Evolutionary conservation across 2,113 vertebrate species (phyloP), one percentile per base, ranked within the genome.

Genomic region (Bubo scandiacus): DNA sequence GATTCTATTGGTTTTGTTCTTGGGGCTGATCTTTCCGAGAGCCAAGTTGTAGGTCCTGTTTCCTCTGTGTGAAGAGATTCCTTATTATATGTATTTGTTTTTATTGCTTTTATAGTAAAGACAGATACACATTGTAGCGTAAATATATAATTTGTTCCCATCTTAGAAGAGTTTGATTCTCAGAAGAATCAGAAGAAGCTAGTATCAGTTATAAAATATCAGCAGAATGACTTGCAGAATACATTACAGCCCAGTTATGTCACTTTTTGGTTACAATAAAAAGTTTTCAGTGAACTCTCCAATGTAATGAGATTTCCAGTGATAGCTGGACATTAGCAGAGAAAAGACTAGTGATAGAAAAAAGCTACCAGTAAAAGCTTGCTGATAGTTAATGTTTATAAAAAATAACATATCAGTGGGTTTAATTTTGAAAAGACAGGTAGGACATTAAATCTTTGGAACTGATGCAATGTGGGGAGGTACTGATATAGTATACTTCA

Each of bases 231-330:
- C 97, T 98, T 97, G 92, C 98, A 98, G 97, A 98, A 93, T 96
- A 95, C 97, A 97, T 98, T 97, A 92, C 97, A 97, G 96, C 92
- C 98, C 98, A 96, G 97, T 98, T 98, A 98, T 98, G 98, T 98
- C 98, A 98, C 97, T 98, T 98, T 99, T 99, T 98, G 98, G 98
- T 98, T 98, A 98, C 97, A 99, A 99, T 99, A 98, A 98, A 97
- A 98, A 91, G 97, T 98, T 98, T 98, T 98, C 98, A 98, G 98
- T 98, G 98, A 98, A 98, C 92, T 73, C 75, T 90, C 85, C 75
- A 55, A 86, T 84, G 97, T 97, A 86, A 49, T 74, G 80, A 81
- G 87, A 18, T 89, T 92, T 96, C 30, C 40, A 26, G 18, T 57
- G 59, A 3, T 5, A 78, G 63, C 72, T 26, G 72, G 45, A n/a